Base-by-base conservation (phyloP, 2,113 vertebrate species). In the Cinclus cinclus region DNA sequence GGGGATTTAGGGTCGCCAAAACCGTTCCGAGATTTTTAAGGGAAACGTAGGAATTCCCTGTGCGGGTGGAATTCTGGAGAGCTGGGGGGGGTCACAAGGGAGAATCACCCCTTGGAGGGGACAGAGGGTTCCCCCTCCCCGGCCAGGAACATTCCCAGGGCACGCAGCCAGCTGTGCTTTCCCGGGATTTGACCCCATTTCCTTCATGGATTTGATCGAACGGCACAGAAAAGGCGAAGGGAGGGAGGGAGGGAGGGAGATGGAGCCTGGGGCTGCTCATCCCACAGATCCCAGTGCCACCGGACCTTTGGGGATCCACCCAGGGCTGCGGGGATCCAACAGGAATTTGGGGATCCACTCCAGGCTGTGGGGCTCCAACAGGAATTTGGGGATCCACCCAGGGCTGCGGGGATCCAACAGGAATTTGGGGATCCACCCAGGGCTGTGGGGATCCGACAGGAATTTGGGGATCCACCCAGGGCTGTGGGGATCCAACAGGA, bases 261-360 rank as follows among this genome's bases (percentile, higher is more conserved):
- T 17, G 13, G 33, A 33, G 74, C 74, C 68, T 8, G 8, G 23
- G 68, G 79, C 3, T 16, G 18, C 7, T 3, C 46, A 18, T 9
- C 80, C 76, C 4, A 19, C 50, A 15, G n/a, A 39, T 28, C 46
- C 30, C 8, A 2, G 18, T 1, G 2, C 15, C 25, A 3, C 27
- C 1, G 4, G 3, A 2, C 6, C 25, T 28, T 2, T 16, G 6
- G 39, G 31, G 22, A 25, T 13, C 1, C n/a, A 3, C 30, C 13
- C 18, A 5, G 15, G 4, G 56, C 9, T 24, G 2, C 3, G 5
- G 41, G n/a, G 24, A 27, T 17, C 1, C 37, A 46, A 18, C 21
- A 42, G 22, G 1, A 44, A 9, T 11, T 22, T 15, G 14, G 44
- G 17, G 44, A 44, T 44, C 44, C 17, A 44, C 17, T 9, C 44